Evolutionary conservation across 1,140 invertebrate species (phyloP).

Genomic region (Trachymyrmex cornetzi): DNA sequence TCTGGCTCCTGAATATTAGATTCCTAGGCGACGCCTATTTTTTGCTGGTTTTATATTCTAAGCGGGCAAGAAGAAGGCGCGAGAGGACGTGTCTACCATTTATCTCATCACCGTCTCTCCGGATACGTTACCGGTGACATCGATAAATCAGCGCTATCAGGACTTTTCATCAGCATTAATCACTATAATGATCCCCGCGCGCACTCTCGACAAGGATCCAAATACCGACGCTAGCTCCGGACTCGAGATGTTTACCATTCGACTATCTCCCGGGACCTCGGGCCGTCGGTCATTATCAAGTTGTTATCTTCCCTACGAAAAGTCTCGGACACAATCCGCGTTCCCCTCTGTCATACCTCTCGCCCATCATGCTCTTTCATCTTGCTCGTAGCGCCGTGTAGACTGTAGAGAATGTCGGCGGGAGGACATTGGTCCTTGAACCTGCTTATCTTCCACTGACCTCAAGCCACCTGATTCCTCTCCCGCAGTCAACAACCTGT

Average conservation of each 20-base stretch:
- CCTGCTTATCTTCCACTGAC: constrained; percentile 69
- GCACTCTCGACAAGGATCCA: constrained; percentile 77
- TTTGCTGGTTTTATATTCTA: constrained; percentile 59
- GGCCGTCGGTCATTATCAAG: constrained; percentile 79
- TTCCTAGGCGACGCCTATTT: constrained; percentile 62
- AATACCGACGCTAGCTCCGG: constrained; percentile 75
- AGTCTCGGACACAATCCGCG: constrained; percentile 71
- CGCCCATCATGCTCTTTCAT: constrained; percentile 41
- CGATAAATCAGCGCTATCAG: constrained; percentile 86
- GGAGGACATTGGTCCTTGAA: constrained; percentile 70
- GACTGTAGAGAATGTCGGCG: constrained; percentile 61
- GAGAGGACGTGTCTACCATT: constrained; percentile 77
- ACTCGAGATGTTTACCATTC: constrained; percentile 77
- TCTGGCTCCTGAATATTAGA: constrained; percentile 21
- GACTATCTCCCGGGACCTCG: constrained; percentile 80
- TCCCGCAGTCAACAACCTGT: constrained; percentile 55
- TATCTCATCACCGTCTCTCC: constrained; percentile 83
- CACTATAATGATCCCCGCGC: constrained; percentile 84
- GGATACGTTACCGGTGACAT: constrained; percentile 84
- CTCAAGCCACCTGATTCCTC: constrained; percentile 65
- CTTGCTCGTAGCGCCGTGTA: constrained; percentile 35
- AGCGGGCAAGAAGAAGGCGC: constrained; percentile 60
- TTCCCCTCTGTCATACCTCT: constrained; percentile 23
- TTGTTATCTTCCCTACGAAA: constrained; percentile 80
- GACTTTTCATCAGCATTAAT: constrained; percentile 85